Evolutionary conservation across 2,113 vertebrate species (phyloP).

Genomic region (Heloderma charlesbogerti): DNA sequence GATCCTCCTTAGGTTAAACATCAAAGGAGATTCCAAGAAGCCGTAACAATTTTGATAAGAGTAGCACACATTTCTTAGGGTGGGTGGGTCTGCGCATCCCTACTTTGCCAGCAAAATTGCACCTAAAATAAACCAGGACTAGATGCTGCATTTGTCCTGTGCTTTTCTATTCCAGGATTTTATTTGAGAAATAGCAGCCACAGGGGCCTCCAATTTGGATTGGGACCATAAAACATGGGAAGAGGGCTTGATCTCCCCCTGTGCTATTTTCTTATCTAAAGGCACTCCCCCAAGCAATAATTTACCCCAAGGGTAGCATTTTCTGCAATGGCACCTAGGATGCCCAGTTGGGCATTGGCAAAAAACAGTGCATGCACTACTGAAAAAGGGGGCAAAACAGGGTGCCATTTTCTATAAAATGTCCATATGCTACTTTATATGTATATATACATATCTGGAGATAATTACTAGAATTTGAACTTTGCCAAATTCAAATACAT

Average conservation of each 20-base stretch:
- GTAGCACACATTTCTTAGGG: not conserved
- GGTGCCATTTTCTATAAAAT: too few relatives aligned
- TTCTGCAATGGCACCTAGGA: not conserved
- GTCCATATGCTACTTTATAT: too few relatives aligned
- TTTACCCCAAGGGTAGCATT: not conserved
- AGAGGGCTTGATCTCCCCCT: not conserved
- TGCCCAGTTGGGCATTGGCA: not conserved
- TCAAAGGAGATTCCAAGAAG: not conserved
- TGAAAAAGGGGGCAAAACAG: too few relatives aligned
- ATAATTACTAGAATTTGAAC: too few relatives aligned
- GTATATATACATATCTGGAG: too few relatives aligned
- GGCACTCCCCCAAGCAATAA: not conserved
- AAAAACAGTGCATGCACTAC: too few relatives aligned
- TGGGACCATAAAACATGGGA: not conserved
- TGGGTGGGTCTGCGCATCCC: not conserved
- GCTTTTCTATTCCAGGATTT: not conserved
- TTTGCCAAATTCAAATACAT: too few relatives aligned
- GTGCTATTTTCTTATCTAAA: not conserved
- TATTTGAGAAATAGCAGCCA: not conserved
- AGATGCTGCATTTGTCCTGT: not conserved
- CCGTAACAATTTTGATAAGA: not conserved
- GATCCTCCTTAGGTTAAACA: not conserved
- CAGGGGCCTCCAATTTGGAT: not conserved
- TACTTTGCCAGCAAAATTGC: not conserved
- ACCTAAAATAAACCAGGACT: not conserved